phyloP scores from a whole-genome alignment of 2,797 vertebrate species.

The Threskiornis aethiopicus region DNA sequence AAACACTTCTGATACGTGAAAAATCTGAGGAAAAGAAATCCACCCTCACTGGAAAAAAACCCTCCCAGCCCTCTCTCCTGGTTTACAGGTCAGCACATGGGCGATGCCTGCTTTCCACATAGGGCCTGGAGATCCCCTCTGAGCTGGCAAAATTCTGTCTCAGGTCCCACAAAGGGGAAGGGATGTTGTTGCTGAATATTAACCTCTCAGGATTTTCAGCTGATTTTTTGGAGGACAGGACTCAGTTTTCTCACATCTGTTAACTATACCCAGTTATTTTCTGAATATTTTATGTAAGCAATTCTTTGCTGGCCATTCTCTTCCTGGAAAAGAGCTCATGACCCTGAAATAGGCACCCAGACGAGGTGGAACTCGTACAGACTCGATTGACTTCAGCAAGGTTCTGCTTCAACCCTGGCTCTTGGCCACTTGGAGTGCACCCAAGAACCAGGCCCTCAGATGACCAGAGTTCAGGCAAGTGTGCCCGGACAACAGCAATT shows the following conservation, averaged over 20 bases:
- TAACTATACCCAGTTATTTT: not conserved
- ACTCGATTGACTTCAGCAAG: not conserved
- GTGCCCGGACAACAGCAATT: not conserved
- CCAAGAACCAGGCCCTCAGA: not conserved
- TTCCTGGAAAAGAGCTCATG: not conserved
- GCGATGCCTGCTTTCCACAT: not conserved
- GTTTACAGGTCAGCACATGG: not conserved
- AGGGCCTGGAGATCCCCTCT: not conserved
- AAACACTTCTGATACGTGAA: not conserved
- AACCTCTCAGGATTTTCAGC: not conserved
- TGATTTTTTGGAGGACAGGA: not conserved
- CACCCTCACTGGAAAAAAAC: not conserved
- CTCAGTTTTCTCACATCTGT: not conserved
- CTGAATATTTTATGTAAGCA: not conserved
- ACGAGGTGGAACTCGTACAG: not conserved
- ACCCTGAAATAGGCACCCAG: not conserved
- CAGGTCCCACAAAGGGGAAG: not conserved
- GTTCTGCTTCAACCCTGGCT: not conserved
- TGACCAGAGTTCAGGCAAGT: not conserved
- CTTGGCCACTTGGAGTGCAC: not conserved
- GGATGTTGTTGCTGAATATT: not conserved
- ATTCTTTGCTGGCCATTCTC: not conserved
- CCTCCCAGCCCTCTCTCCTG: not conserved
- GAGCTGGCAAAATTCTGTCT: not conserved
- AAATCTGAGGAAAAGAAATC: not conserved